A percentile compares a stretch with the other conserved stretches of the same genome.
phyloP scores from a whole-genome alignment of 2,113 vertebrate genomes.

The Ascaphus truei region DNA sequence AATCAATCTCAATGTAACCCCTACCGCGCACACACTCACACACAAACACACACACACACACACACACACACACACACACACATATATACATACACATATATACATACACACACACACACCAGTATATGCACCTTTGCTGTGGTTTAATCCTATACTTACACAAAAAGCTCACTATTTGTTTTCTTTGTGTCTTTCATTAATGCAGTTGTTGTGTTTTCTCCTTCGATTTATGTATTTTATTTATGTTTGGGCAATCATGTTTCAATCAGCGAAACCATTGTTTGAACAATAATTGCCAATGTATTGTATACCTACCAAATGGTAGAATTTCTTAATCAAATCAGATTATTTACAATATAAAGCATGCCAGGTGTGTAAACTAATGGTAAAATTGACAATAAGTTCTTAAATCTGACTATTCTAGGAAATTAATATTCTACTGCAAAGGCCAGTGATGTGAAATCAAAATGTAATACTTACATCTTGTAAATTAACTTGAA shows the following conservation, averaged over 20 bases:
- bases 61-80: conserved; percentile 60
- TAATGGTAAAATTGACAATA: conserved; percentile 4
- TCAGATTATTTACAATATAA: conserved; percentile 43
- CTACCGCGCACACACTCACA: no score
- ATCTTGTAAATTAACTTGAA: background rate
- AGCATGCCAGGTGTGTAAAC: conserved; percentile 26
- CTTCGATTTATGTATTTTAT: conserved; percentile 52
- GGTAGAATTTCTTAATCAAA: conserved; percentile 50
- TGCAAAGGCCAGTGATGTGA: background rate
- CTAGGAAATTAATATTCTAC: background rate
- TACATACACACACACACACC: conserved; percentile 52
- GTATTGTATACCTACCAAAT: conserved; percentile 45
- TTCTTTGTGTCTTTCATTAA: conserved; percentile 25
- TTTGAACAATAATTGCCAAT: conserved; percentile 47
- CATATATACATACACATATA: conserved; percentile 43
- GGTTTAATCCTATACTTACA: conserved; percentile 54
- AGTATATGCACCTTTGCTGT: conserved; percentile 28
- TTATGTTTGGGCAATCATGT: conserved; percentile 59
- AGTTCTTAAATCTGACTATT: background rate
- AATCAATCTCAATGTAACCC: no score
- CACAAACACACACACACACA: conserved; percentile 63
- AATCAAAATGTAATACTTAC: background rate
- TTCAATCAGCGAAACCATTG: conserved; percentile 52
- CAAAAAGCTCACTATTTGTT: conserved; percentile 46
- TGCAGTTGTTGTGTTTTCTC: conserved; percentile 44